phyloP scores from a whole-genome alignment of 2,113 vertebrate species.

The Tragulus kanchil region DNA sequence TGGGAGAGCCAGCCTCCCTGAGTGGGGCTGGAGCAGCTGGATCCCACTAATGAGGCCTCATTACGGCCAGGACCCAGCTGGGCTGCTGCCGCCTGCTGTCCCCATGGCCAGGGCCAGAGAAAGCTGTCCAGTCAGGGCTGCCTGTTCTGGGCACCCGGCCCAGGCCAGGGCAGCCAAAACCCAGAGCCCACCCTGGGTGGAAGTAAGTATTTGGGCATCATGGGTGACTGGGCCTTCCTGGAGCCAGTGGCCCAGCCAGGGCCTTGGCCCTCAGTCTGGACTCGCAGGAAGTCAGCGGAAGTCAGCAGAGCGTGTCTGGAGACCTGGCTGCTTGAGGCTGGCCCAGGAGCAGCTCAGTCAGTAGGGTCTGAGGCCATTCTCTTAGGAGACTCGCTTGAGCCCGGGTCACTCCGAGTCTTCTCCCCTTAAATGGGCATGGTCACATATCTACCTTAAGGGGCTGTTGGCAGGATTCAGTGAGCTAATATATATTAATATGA shows the following conservation, averaged over 20 bases:
- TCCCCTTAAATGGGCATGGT: neutral
- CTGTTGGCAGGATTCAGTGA: neutral
- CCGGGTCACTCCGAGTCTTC: neutral
- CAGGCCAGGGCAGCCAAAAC: conserved; percentile 78
- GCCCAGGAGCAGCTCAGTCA: conserved; percentile 9
- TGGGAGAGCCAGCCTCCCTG: conserved; percentile 75
- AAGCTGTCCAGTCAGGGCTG: conserved; percentile 78
- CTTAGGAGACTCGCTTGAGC: neutral
- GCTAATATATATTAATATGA: neutral
- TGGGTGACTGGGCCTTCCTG: conserved; percentile 82
- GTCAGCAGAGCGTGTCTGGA: conserved; percentile 46
- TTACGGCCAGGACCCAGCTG: conserved; percentile 85
- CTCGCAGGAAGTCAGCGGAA: conserved; percentile 60
- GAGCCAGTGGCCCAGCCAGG: conserved; percentile 67
- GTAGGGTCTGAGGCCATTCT: conserved; percentile 32
- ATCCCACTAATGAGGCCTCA: conserved; percentile 90
- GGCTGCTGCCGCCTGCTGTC: conserved; percentile 78
- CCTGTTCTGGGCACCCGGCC: conserved; percentile 82
- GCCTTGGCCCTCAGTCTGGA: conserved; percentile 70
- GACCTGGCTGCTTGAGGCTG: neutral
- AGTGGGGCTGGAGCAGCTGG: conserved; percentile 88
- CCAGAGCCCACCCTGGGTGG: conserved; percentile 80
- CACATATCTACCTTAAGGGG: neutral
- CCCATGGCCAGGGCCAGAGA: conserved; percentile 76
- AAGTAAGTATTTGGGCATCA: conserved; percentile 79